phyloP scores from a whole-genome alignment of 2,888 invertebrate genomes.

The Cyclophora punctaria region DNA sequence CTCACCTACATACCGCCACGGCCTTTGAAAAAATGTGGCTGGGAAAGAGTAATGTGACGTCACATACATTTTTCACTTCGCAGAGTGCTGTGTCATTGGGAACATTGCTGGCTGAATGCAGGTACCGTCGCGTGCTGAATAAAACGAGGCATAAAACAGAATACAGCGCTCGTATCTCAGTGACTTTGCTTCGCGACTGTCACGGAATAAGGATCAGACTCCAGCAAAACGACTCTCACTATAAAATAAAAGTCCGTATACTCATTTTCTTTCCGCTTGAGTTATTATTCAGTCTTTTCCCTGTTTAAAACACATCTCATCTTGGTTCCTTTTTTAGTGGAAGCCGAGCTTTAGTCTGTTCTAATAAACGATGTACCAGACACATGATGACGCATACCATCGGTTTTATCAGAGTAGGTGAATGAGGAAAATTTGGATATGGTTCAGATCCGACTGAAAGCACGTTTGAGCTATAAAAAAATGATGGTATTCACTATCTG shows the following conservation, averaged over 20 bases:
- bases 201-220: conserved; percentile 8
- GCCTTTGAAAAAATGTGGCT: conserved; percentile 26
- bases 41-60: conserved; percentile 37
- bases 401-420: conserved; percentile 8
- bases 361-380: conserved; percentile 16
- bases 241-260: too few relatives aligned
- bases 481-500: too few relatives aligned
- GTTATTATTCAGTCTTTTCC: too few relatives aligned
- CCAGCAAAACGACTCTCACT: too few relatives aligned
- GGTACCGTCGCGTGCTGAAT: conserved; percentile 27
- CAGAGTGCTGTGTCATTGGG: conserved; percentile 27
- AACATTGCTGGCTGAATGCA: conserved; percentile 22
- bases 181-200: conserved; percentile 8
- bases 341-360: not conserved
- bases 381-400: conserved; percentile 15
- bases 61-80: conserved; percentile 36
- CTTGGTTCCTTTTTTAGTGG: too few relatives aligned
- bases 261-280: too few relatives aligned
- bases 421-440: not conserved
- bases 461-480: too few relatives aligned
- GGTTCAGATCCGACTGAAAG: too few relatives aligned
- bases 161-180: conserved; percentile 8
- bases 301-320: too few relatives aligned
- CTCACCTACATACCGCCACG: conserved; percentile 21
- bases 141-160: conserved; percentile 21